These are phyloP conservation scores for Loriculus beryllinus DNA, from an alignment of 2,797 vertebrate species.

Conservation along the genomic window DNA sequence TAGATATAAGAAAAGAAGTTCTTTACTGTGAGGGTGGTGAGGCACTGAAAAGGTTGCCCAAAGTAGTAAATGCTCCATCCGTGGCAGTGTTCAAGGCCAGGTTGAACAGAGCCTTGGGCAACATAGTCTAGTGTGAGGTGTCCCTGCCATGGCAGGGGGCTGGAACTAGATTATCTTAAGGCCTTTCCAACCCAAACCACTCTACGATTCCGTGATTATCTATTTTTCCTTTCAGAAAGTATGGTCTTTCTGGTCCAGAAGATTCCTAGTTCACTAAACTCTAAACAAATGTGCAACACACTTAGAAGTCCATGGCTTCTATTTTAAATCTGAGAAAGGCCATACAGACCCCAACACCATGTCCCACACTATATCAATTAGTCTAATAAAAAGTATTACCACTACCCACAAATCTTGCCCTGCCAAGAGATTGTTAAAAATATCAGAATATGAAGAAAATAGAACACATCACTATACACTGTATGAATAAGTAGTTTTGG, in stretches of 20 bases:
- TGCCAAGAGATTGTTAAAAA: neutral
- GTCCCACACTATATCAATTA: neutral
- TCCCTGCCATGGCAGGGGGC: neutral
- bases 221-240: neutral
- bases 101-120: neutral
- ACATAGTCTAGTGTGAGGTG: neutral
- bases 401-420: neutral
- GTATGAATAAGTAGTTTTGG: neutral
- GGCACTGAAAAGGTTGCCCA: neutral
- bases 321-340: neutral
- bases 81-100: neutral
- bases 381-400: neutral
- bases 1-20: neutral
- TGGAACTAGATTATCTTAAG: neutral
- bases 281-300: neutral
- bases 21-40: neutral
- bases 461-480: neutral
- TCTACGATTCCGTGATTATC: neutral
- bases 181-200: neutral
- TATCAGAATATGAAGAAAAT: neutral
- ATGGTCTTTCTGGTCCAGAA: neutral
- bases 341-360: neutral
- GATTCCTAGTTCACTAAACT: neutral
- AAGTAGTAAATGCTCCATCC: neutral
- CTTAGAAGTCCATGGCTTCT: neutral